A percentile compares a stretch with the other conserved stretches of the same genome.
Conservation (phyloP, 2,888 invertebrate genomes). For the Dicranocentrus wangi region DNA sequence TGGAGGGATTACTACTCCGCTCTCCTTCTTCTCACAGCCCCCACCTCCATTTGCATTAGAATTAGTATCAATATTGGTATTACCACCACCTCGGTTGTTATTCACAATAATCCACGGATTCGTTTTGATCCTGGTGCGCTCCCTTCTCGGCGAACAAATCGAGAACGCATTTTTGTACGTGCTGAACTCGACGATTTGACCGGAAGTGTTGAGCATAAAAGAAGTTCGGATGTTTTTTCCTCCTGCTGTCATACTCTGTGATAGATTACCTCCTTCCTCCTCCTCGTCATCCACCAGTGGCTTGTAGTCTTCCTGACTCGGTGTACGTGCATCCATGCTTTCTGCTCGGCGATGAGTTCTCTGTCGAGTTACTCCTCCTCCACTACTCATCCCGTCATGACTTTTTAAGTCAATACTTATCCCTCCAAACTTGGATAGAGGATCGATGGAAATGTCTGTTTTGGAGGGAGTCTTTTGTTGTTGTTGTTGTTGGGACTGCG, state of each 20-base stretch:
- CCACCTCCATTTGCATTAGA: slow-evolving; percentile 68
- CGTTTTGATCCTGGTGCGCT: slow-evolving; percentile 72
- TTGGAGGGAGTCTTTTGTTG: background rate
- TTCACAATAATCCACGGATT: slow-evolving; percentile 71
- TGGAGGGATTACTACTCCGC: slow-evolving; percentile 15
- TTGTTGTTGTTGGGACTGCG: no score
- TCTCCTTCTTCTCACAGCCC: no score
- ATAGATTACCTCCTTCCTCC: slow-evolving; percentile 52
- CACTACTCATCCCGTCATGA: background rate
- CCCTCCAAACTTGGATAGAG: slow-evolving; percentile 45
- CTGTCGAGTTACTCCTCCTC: background rate
- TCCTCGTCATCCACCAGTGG: slow-evolving; percentile 43
- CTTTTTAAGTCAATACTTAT: slow-evolving; percentile 53
- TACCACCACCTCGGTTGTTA: slow-evolving; percentile 40
- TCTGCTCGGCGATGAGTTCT: slow-evolving; percentile 64
- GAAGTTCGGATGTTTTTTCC: slow-evolving; percentile 70
- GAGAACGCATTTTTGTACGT: slow-evolving; percentile 67
- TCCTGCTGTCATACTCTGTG: slow-evolving; percentile 57
- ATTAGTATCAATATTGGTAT: slow-evolving; percentile 31
- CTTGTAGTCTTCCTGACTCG: slow-evolving; percentile 59
- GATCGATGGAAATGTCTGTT: slow-evolving; percentile 31
- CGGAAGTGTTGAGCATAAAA: slow-evolving; percentile 64
- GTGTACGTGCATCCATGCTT: slow-evolving; percentile 68
- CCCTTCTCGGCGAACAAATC: slow-evolving; percentile 70
- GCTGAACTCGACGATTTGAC: slow-evolving; percentile 63